These are phyloP conservation scores for Lordiphosa clarofinis DNA, from an alignment of 1,140 invertebrate genomes.

Conservation along the genomic window DNA sequence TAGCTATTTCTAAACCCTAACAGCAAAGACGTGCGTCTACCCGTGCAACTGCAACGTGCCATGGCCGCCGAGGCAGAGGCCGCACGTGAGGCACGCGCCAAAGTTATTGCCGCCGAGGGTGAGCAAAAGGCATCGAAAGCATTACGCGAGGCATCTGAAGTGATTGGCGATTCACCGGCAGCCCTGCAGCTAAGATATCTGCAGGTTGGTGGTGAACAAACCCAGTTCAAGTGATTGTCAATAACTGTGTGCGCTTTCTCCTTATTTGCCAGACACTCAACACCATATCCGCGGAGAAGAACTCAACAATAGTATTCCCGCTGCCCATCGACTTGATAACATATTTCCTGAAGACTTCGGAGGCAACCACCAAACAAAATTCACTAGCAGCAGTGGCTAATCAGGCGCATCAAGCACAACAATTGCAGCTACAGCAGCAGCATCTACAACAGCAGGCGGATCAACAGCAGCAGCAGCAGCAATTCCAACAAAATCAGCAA, in stretches of 20 bases:
- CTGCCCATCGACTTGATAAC: conserved; percentile 94
- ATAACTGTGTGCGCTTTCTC: conserved; percentile 15
- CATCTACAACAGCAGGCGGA: conserved; percentile 13
- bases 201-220: conserved; percentile 65
- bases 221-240: background rate
- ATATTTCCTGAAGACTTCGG: conserved; percentile 84
- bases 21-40: conserved; percentile 95
- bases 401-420: conserved; percentile 42
- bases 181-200: conserved; percentile 86
- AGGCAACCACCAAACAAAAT: conserved; percentile 58
- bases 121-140: conserved; percentile 95
- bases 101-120: conserved; percentile 91
- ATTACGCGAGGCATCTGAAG: conserved; percentile 94
- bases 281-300: conserved; percentile 97
- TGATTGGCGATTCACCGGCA: conserved; percentile 94
- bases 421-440: conserved; percentile 35
- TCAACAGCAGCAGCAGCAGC: conserved; percentile 12
- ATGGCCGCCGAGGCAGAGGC: conserved; percentile 96
- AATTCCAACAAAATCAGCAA: conserved; percentile 27
- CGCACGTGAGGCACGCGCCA: conserved; percentile 88
- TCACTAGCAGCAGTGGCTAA: conserved; percentile 45
- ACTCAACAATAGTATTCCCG: conserved; percentile 98
- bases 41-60: conserved; percentile 92
- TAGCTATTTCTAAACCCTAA: conserved; percentile 41
- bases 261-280: conserved; percentile 88